These are phyloP conservation scores for Myrmecobius fasciatus DNA, from an alignment of 2,113 vertebrate species.

Conservation along the genomic window DNA sequence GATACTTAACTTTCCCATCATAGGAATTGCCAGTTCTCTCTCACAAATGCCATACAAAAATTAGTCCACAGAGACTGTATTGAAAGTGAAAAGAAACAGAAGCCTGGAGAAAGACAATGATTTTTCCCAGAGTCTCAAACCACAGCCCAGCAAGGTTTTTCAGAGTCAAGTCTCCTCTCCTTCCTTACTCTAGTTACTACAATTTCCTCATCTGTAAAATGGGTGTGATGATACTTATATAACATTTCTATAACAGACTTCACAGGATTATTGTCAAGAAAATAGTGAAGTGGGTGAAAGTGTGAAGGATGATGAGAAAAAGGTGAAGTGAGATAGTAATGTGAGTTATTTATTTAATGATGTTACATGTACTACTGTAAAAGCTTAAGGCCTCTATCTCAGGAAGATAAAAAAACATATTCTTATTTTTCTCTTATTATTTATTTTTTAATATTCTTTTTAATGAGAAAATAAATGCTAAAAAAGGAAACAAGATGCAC, in stretches of 20 bases:
- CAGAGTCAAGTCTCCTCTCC: background rate
- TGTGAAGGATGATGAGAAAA: background rate
- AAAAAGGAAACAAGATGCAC: background rate
- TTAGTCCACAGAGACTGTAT: background rate
- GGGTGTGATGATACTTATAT: background rate
- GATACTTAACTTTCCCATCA: background rate
- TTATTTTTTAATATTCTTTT: background rate
- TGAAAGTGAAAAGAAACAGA: background rate
- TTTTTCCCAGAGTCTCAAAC: background rate
- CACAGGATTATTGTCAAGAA: background rate
- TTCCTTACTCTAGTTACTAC: background rate
- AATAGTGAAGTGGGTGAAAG: background rate
- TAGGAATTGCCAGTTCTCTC: background rate
- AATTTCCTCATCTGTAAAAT: background rate
- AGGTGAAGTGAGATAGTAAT: background rate
- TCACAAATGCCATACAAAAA: background rate
- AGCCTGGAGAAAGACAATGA: background rate
- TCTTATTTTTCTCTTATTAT: background rate
- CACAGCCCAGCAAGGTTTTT: background rate
- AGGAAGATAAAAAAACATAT: background rate
- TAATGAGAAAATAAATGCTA: background rate
- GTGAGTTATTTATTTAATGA: background rate
- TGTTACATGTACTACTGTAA: background rate
- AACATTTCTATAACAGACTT: background rate
- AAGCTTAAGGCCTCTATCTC: background rate